Evolutionary conservation across 2,888 invertebrate species (phyloP).

Genomic region (Lasioglossum marginatum): DNA sequence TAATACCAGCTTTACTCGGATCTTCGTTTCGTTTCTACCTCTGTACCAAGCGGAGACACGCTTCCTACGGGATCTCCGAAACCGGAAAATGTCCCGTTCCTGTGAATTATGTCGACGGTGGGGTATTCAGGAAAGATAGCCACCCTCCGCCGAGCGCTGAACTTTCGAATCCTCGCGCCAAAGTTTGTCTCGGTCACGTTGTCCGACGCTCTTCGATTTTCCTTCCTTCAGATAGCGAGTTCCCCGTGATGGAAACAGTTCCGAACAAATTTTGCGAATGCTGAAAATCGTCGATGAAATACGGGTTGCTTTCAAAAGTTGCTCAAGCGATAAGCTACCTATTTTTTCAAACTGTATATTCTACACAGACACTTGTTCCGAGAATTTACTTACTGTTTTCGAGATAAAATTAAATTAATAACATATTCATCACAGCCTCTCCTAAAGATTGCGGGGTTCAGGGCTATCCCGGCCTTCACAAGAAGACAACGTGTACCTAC

Average conservation of each 20-base stretch:
- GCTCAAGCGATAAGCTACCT: not conserved
- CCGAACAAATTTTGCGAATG: not conserved
- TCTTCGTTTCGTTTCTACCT: conserved; percentile 63
- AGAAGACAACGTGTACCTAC: too few species aligned
- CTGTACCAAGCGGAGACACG: conserved; percentile 47
- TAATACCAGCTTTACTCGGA: conserved; percentile 72
- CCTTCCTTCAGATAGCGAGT: conserved; percentile 7
- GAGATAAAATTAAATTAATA: not conserved
- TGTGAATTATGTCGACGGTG: conserved; percentile 63
- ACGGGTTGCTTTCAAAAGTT: not conserved
- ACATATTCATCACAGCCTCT: not conserved
- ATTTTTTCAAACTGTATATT: not conserved
- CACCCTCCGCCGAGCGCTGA: conserved; percentile 24
- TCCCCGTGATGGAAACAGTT: not conserved
- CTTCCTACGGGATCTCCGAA: conserved; percentile 65
- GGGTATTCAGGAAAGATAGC: conserved; percentile 41
- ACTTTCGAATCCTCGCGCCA: conserved; percentile 31
- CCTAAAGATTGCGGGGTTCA: too few species aligned
- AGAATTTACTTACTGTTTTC: not conserved
- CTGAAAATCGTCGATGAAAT: not conserved
- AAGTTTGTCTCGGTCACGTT: conserved; percentile 13
- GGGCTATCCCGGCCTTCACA: too few species aligned
- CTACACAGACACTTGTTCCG: not conserved
- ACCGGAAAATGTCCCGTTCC: conserved; percentile 68
- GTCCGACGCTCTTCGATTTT: not conserved